A percentile compares a stretch with the other conserved stretches of the same genome.
These are phyloP conservation scores for Cisticola juncidis DNA, from an alignment of 2,113 vertebrate genomes.

Conservation along the genomic window DNA sequence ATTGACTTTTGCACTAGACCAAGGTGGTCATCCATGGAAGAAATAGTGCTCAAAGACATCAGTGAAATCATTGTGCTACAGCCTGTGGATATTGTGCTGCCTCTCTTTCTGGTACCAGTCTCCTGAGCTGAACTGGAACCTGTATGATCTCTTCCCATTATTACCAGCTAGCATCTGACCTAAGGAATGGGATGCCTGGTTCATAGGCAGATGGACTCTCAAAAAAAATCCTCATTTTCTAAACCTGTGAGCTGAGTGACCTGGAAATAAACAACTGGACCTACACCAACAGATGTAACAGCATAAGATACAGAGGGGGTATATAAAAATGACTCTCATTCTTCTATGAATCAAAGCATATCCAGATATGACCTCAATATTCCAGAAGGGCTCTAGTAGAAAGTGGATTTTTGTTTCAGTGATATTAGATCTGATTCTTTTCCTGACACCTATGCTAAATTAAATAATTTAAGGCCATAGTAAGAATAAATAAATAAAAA, in stretches of 20 bases:
- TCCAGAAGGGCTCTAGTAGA: background rate
- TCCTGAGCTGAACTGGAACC: constrained; percentile 42
- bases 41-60: constrained; percentile 11
- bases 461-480: background rate
- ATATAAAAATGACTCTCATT: background rate
- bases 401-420: background rate
- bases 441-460: background rate
- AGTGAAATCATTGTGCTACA: constrained; percentile 42
- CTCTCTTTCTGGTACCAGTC: constrained; percentile 42
- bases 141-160: constrained; percentile 21
- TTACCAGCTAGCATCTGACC: background rate
- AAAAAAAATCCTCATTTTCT: background rate
- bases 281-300: background rate
- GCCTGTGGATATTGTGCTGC: background rate
- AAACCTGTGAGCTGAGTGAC: background rate
- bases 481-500: background rate
- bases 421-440: background rate
- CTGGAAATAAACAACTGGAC: background rate
- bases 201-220: background rate
- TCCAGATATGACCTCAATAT: background rate
- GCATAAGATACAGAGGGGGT: background rate
- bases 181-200: background rate
- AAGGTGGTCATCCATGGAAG: constrained; percentile 13
- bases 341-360: background rate
- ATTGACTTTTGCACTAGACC: background rate